These are phyloP conservation scores for Psittacara wagleri DNA, from an alignment of 2,113 vertebrate species.

Conservation along the genomic window DNA sequence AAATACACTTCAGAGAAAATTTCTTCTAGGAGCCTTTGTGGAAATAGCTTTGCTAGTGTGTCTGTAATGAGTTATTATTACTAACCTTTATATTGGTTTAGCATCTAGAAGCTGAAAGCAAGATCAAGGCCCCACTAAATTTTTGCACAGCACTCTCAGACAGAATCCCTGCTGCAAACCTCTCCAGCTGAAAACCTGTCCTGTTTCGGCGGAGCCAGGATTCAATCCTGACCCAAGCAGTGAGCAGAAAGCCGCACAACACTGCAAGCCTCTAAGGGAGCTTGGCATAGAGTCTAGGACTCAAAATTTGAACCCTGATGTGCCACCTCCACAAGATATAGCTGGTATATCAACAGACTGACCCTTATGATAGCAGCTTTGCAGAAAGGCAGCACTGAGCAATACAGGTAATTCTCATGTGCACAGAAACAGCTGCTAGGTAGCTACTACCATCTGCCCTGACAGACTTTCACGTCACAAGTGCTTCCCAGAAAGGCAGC, in stretches of 20 bases:
- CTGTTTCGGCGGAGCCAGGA: neutral
- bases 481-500: neutral
- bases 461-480: neutral
- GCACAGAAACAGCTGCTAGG: neutral
- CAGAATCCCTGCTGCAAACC: neutral
- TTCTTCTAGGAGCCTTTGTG: neutral
- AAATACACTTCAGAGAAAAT: neutral
- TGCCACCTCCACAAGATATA: neutral
- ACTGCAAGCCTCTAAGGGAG: neutral
- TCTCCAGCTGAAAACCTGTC: neutral
- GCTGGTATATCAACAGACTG: accelerated
- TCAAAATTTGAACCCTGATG: neutral
- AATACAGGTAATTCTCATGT: neutral
- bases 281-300: neutral
- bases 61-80: neutral
- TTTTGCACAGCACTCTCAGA: neutral
- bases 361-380: neutral
- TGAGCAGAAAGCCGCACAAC: neutral
- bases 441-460: neutral
- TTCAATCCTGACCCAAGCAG: neutral
- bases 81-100: neutral
- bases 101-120: neutral
- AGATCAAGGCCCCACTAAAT: neutral
- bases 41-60: neutral
- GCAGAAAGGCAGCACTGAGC: neutral